Evolutionary conservation across 2,888 invertebrate genomes (phyloP).

Genomic region (Pycnomerus fuliginosus): DNA sequence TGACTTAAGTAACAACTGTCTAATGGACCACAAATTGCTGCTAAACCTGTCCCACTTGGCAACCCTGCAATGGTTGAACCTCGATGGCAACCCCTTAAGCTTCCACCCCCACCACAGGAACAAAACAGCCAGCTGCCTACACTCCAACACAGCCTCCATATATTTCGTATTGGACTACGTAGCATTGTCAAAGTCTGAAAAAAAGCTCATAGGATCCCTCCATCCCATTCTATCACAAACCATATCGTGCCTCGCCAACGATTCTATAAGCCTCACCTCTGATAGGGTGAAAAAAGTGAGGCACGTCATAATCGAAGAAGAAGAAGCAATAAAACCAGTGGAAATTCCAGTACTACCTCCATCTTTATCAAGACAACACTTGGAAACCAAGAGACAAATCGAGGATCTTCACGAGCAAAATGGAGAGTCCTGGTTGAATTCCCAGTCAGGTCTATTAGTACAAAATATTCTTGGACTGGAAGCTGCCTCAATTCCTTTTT

Average conservation of each 20-base stretch:
- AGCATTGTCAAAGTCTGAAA: slow-evolving; percentile 57
- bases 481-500: slow-evolving; percentile 32
- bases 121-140: slow-evolving; percentile 57
- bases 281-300: slow-evolving; percentile 45
- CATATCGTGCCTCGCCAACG: slow-evolving; percentile 3
- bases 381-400: slow-evolving; percentile 62
- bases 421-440: slow-evolving; percentile 63
- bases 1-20: slow-evolving; percentile 64
- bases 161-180: slow-evolving; percentile 60
- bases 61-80: slow-evolving; percentile 57
- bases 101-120: slow-evolving; percentile 62
- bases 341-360: slow-evolving; percentile 36
- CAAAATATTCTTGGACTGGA: slow-evolving; percentile 59
- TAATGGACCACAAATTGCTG: slow-evolving; percentile 61
- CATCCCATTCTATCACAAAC: slow-evolving; percentile 34
- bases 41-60: slow-evolving; percentile 58
- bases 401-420: slow-evolving; percentile 58
- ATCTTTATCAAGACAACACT: slow-evolving; percentile 49
- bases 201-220: slow-evolving; percentile 52
- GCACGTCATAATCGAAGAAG: slow-evolving; percentile 53
- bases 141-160: slow-evolving; percentile 55
- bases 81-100: slow-evolving; percentile 64
- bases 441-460: slow-evolving; percentile 48
- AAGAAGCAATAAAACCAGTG: slow-evolving; percentile 33
- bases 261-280: slow-evolving; percentile 7